Conservation (phyloP, 1,140 invertebrate species). For the Carposina sasakii region DNA sequence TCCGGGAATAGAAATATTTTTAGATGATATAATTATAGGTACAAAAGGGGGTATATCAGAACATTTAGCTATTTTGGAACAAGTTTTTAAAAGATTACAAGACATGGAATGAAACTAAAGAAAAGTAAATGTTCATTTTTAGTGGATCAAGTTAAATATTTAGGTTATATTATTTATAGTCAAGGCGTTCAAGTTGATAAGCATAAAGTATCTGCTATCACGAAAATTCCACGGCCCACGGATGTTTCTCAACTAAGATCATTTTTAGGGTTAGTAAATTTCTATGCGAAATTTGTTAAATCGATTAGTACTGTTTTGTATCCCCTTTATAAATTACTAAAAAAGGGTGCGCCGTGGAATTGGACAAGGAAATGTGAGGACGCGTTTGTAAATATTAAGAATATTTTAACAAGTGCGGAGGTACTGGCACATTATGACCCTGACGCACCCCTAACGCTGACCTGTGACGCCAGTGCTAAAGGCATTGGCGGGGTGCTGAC, state of each 20-base stretch:
- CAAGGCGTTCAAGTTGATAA: neutral
- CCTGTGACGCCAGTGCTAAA: neutral
- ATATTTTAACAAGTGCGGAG: neutral
- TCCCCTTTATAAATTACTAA: neutral
- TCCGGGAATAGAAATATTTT: conserved; percentile 12
- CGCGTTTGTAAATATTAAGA: neutral
- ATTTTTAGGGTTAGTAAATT: neutral
- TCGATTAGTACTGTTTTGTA: neutral
- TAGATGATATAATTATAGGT: conserved; percentile 12
- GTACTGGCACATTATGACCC: neutral
- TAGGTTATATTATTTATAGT: neutral
- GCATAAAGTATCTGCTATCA: neutral
- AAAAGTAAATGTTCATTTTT: conserved; percentile 9
- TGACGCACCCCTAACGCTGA: neutral
- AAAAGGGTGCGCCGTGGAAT: neutral
- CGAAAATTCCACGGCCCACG: neutral
- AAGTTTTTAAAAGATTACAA: conserved; percentile 3
- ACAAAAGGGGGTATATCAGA: neutral
- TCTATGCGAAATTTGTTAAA: neutral
- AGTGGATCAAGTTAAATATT: neutral
- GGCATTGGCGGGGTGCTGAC: neutral
- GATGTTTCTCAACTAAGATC: neutral
- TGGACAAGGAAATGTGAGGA: neutral
- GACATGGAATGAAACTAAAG: conserved; percentile 8
- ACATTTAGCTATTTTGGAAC: conserved; percentile 7